Percentiles rank a stretch among this genome's conserved stretches.
phyloP scores from a whole-genome alignment of 1,140 invertebrate genomes.

The Caenorhabditis inopinata region DNA sequence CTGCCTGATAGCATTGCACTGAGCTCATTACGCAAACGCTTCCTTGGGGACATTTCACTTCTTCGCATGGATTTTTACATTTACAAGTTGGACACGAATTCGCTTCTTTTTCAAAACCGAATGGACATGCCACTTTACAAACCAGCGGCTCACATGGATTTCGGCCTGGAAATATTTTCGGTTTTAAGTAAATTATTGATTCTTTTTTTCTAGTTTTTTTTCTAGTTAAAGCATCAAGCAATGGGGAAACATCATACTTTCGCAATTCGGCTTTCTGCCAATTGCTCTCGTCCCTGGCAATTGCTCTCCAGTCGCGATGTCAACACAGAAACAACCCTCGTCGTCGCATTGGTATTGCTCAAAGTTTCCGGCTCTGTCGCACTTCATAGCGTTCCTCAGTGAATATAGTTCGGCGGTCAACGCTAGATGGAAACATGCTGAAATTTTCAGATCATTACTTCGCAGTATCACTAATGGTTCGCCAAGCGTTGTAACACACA shows the following conservation, averaged over 20 bases:
- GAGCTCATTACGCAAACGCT: slow-evolving; percentile 52
- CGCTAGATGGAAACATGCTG: slow-evolving; percentile 56
- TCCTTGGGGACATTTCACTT: slow-evolving; percentile 52
- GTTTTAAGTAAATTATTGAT: too few species aligned
- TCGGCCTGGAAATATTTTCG: slow-evolving; percentile 2
- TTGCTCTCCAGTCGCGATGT: slow-evolving; percentile 46
- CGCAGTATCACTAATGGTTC: too few species aligned
- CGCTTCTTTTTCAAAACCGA: slow-evolving; percentile 52
- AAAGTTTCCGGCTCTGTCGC: slow-evolving; percentile 53
- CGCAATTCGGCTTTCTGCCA: slow-evolving; percentile 37
- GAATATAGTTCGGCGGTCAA: slow-evolving; percentile 55
- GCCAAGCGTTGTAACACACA: too few species aligned
- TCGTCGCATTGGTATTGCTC: slow-evolving; percentile 57
- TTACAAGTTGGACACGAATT: slow-evolving; percentile 57
- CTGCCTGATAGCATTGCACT: slow-evolving; percentile 53
- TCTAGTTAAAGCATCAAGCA: not conserved
- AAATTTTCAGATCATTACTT: too few species aligned
- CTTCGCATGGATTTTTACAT: slow-evolving; percentile 56
- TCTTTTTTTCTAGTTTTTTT: too few species aligned
- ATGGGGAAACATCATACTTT: not conserved
- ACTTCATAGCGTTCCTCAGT: slow-evolving; percentile 45
- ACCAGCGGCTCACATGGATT: slow-evolving; percentile 30
- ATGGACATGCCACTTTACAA: slow-evolving; percentile 44
- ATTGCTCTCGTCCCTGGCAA: slow-evolving; percentile 49
- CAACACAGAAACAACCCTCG: slow-evolving; percentile 54